Percentiles rank a stretch among this genome's conserved stretches.
phyloP scores from a whole-genome alignment of 2,888 invertebrate species.

The Eupithecia insigniata region DNA sequence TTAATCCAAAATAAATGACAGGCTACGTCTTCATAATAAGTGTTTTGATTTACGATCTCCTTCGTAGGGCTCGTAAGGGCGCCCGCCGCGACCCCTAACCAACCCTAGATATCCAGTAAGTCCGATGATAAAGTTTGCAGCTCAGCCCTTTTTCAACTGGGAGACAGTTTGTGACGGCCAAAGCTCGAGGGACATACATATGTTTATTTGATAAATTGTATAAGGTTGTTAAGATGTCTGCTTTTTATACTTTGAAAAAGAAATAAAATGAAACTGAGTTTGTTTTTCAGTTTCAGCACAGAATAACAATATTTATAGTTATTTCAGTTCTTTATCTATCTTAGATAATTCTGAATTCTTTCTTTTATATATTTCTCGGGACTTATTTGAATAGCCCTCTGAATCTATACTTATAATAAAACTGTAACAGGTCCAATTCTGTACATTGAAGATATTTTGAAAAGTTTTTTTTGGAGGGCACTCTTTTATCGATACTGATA shows the following conservation, averaged over 20 bases:
- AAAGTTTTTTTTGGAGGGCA: too few relatives aligned
- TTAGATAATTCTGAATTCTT: not conserved
- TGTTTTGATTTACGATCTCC: slow-evolving; percentile 27
- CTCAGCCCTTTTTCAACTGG: slow-evolving; percentile 36
- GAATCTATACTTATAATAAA: too few relatives aligned
- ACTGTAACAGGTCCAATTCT: too few relatives aligned
- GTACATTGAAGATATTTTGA: too few relatives aligned
- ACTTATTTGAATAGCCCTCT: not conserved
- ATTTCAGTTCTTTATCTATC: not conserved
- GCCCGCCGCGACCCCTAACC: slow-evolving; percentile 6
- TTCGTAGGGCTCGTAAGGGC: not conserved
- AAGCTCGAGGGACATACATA: slow-evolving; percentile 36
- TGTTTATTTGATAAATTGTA: slow-evolving; percentile 45
- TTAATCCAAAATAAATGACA: not conserved
- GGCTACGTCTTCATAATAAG: slow-evolving; percentile 7
- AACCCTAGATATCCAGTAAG: slow-evolving; percentile 33
- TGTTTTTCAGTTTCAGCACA: slow-evolving; percentile 1
- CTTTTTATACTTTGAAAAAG: not conserved
- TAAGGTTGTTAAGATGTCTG: slow-evolving; percentile 10
- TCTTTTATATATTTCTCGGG: not conserved
- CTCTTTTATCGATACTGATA: too few relatives aligned
- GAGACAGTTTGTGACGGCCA: slow-evolving; percentile 32
- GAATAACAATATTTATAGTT: too few relatives aligned
- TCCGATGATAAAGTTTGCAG: slow-evolving; percentile 37
- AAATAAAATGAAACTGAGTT: not conserved